These are phyloP conservation scores for Deilephila elpenor DNA, from an alignment of 2,888 invertebrate genomes.

Conservation along the genomic window DNA sequence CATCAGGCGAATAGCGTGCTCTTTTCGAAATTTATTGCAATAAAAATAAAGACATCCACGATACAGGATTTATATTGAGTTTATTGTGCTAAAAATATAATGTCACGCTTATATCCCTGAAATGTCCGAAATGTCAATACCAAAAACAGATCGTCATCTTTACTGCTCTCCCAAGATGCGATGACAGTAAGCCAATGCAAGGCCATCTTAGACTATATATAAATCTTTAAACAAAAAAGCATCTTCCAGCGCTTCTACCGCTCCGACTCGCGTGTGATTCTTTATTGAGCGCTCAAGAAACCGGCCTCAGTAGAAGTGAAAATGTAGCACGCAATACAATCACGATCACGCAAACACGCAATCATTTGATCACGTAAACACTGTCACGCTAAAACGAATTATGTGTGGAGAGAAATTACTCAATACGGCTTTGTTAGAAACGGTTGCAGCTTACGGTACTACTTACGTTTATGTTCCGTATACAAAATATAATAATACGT, in stretches of 20 bases:
- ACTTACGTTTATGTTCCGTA: not conserved
- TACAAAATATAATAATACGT: too few species aligned
- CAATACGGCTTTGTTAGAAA: conserved; percentile 16
- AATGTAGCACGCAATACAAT: conserved; percentile 70
- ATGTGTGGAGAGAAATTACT: conserved; percentile 13
- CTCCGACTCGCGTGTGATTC: conserved; percentile 39
- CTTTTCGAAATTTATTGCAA: too few species aligned
- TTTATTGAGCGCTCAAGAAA: conserved; percentile 80
- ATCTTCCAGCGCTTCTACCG: not conserved
- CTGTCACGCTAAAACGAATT: conserved; percentile 34
- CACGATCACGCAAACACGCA: conserved; percentile 69
- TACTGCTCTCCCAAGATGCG: too few species aligned
- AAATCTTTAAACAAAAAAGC: not conserved
- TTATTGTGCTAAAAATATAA: too few species aligned
- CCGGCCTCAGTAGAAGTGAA: conserved; percentile 66
- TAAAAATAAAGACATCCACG: too few species aligned
- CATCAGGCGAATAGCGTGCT: too few species aligned
- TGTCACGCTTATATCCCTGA: too few species aligned
- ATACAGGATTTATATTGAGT: too few species aligned
- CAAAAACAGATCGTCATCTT: too few species aligned
- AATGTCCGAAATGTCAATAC: too few species aligned
- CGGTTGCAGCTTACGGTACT: not conserved
- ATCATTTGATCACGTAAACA: conserved; percentile 61
- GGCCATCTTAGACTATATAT: too few species aligned
- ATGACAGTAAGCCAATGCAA: too few species aligned